Evolutionary conservation across 2,113 vertebrate genomes (phyloP).

Genomic region (Catagonus wagneri): DNA sequence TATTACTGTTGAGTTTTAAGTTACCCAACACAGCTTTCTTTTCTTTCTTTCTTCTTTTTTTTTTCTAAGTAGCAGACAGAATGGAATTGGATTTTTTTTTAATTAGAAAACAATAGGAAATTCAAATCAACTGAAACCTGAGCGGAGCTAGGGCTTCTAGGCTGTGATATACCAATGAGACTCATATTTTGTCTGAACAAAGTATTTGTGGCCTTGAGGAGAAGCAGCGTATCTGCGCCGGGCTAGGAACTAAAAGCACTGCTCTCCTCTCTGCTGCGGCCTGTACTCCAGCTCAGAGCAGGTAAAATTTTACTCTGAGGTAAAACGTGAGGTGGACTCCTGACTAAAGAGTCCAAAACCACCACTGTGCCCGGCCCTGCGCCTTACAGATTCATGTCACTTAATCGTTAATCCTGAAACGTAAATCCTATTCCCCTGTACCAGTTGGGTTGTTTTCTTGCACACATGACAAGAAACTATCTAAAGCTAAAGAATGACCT

Average conservation of each 20-base stretch:
- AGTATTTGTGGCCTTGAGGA: background rate
- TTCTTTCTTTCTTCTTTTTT: background rate
- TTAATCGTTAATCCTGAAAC: background rate
- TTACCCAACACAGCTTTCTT: background rate
- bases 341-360: background rate
- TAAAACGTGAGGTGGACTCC: background rate
- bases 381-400: background rate
- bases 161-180: background rate
- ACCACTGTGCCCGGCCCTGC: background rate
- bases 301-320: too few species aligned
- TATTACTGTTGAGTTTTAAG: background rate
- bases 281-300: constrained; percentile 13
- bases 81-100: background rate
- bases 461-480: background rate
- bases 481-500: background rate
- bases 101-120: constrained; percentile 26
- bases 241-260: background rate
- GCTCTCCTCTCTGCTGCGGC: background rate
- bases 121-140: constrained; percentile 17
- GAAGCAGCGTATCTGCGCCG: background rate
- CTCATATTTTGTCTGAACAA: background rate
- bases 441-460: background rate
- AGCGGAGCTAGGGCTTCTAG: background rate
- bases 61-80: background rate
- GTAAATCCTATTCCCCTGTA: background rate